These are phyloP conservation scores for Barypeithes pellucidus DNA, from an alignment of 2,888 invertebrate species.

Conservation along the genomic window DNA sequence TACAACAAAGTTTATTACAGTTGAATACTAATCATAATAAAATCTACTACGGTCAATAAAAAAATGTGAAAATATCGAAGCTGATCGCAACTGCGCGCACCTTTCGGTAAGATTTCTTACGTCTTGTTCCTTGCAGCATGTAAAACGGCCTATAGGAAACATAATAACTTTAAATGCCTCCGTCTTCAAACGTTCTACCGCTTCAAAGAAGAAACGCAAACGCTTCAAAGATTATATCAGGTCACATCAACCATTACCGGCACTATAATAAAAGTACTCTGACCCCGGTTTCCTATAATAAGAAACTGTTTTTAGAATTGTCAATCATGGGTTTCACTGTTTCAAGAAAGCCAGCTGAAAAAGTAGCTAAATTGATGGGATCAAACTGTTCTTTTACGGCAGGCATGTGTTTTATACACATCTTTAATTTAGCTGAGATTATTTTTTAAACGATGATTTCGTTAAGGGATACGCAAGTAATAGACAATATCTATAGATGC, in stretches of 20 bases:
- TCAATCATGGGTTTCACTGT: conserved; percentile 28
- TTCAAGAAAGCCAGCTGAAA: background rate
- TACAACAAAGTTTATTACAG: too few species aligned
- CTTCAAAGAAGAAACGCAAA: conserved; percentile 16
- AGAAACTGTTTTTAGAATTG: conserved; percentile 40
- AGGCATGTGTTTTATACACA: background rate
- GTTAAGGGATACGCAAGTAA: background rate
- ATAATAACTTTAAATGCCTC: background rate
- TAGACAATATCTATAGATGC: too few species aligned
- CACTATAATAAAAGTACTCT: conserved; percentile 36
- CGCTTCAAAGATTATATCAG: conserved; percentile 35
- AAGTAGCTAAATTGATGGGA: conserved; percentile 7
- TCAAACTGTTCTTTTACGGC: conserved; percentile 10
- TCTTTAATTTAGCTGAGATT: background rate
- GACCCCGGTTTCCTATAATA: conserved; percentile 43
- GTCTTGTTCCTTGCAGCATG: too few species aligned
- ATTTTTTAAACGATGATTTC: background rate
- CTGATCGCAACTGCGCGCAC: too few species aligned
- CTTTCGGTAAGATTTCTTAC: too few species aligned
- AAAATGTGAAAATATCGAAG: too few species aligned
- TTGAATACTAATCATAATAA: too few species aligned
- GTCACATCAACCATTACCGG: conserved; percentile 27
- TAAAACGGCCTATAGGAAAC: too few species aligned
- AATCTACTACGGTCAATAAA: too few species aligned
- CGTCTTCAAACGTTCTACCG: background rate